Evolutionary conservation across 2,113 vertebrate genomes (phyloP), one percentile per base, ranked within the genome.

Genomic region (Lycaon pictus): DNA sequence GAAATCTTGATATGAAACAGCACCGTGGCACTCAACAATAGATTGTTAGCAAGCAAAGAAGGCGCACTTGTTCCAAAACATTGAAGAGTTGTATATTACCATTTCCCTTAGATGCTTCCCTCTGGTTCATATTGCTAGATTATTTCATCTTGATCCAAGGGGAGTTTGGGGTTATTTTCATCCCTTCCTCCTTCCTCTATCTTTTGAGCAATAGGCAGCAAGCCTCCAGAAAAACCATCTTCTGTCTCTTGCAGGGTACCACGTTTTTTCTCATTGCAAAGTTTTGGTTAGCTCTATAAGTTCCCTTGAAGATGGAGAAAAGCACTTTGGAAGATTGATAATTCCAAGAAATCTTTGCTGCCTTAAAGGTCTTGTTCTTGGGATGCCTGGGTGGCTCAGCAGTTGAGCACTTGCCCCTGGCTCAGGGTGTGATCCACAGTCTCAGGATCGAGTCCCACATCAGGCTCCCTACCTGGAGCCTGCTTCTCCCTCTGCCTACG

Each of bases 1-100:
- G 62, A 97, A 97, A 97, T 98, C 96, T 93, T 98, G 97, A 98
- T 98, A 97, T 74, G 96, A 98, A 98, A 98, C 86, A 98, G 98
- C 95, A 98, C 90, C 19, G 4, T 97, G 97, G 98, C 86, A 96
- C 77, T 95, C 62, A 90, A 37, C 10, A 6, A 83, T 92, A 81
- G 96, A 95, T 91, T 88, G 95, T 93, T 96, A 92, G 91, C 11
- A 20, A 95, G 80, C 51, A 74, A 84, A 96, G 81, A 88, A 97
- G 82, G 19, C 0, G 0, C 2, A 32, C 89, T 95, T 56, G 76
- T 88, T 98, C 96, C 96, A 98, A 96, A 97, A 88, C 48, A 82
- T 88, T 29, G 95, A 90, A 97, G 82, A 84, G 37, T 17, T 74
- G 92, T 67, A 58, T 72, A 55, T 92, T 76, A 82, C 71, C 53